phyloP scores from a whole-genome alignment of 2,113 vertebrate genomes.

The Odocoileus hemionus region DNA sequence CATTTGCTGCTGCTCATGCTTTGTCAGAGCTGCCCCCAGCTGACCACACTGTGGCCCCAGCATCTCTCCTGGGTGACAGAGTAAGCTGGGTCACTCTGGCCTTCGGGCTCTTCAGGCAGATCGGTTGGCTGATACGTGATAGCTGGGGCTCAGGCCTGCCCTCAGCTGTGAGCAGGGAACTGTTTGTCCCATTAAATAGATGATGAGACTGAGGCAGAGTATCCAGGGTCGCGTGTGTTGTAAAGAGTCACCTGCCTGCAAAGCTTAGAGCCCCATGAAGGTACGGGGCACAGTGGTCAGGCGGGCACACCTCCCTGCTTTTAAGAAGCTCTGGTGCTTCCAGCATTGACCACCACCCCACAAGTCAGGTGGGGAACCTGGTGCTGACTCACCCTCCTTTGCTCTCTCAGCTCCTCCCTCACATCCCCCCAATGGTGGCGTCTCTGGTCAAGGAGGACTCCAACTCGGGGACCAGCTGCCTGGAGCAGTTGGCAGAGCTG shows the following conservation, averaged over 20 bases:
- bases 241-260: background rate
- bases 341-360: accelerated
- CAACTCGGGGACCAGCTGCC: constrained; percentile 80
- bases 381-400: background rate
- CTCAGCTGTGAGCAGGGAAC: background rate
- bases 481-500: constrained; percentile 84
- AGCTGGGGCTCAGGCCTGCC: background rate
- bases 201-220: background rate
- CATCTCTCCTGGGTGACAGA: background rate
- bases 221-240: background rate
- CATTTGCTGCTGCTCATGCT: background rate
- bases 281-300: background rate
- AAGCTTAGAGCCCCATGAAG: background rate
- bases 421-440: constrained; percentile 83
- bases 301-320: background rate
- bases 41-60: background rate
- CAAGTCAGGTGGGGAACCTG: background rate
- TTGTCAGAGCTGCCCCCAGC: background rate
- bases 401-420: constrained; percentile 81
- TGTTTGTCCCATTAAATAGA: background rate
- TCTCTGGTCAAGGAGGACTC: constrained; percentile 84
- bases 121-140: background rate
- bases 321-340: background rate
- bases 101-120: background rate
- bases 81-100: background rate